These are phyloP conservation scores for Lasiommata megera DNA, from an alignment of 2,888 invertebrate genomes.

Conservation along the genomic window DNA sequence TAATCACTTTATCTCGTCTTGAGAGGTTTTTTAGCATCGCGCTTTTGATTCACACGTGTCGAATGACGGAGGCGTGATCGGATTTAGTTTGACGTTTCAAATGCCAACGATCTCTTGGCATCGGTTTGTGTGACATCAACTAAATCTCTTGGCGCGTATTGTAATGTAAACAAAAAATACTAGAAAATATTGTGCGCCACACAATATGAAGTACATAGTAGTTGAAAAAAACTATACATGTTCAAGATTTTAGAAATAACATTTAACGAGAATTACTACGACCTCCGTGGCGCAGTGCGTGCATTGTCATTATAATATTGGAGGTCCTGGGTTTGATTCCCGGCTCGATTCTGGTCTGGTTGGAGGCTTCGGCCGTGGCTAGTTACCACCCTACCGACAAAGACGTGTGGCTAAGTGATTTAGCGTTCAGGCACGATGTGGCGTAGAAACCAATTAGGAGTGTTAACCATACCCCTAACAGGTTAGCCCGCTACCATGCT, in stretches of 20 bases:
- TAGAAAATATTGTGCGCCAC: neutral
- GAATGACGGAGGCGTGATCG: constrained; percentile 22
- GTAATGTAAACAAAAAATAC: constrained; percentile 3
- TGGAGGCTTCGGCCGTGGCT: no score
- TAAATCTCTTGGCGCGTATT: neutral
- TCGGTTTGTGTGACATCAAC: constrained; percentile 27
- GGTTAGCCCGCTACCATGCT: no score
- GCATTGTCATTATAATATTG: no score
- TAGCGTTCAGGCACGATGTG: no score
- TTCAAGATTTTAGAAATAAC: constrained; percentile 1
- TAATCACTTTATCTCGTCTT: neutral
- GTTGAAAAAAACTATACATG: neutral
- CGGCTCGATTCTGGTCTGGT: no score
- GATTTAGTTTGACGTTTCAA: constrained; percentile 32
- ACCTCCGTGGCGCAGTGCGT: no score
- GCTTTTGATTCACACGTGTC: constrained; percentile 27
- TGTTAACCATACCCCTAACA: no score
- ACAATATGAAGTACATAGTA: neutral
- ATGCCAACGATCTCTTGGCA: constrained; percentile 36
- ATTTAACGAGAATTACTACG: neutral
- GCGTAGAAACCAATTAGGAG: no score
- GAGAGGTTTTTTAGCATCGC: constrained; percentile 20
- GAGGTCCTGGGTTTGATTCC: no score
- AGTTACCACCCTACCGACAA: no score
- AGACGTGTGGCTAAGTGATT: no score